Evolutionary conservation across 2,113 vertebrate genomes (phyloP).

Genomic region (Mobula birostris): DNA sequence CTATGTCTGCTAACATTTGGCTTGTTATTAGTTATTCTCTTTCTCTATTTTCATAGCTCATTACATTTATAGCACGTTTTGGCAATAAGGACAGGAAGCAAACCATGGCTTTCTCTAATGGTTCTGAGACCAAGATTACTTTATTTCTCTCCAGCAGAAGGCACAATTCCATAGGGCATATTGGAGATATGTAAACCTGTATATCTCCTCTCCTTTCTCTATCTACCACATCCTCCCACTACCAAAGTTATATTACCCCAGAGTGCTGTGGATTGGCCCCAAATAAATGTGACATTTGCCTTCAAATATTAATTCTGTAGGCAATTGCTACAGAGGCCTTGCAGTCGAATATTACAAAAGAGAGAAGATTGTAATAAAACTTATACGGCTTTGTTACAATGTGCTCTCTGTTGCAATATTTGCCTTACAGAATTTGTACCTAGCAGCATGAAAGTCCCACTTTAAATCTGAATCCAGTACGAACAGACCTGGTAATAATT

Average conservation of each 20-base stretch:
- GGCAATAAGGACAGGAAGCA: slow-evolving; percentile 21
- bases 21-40: slow-evolving; percentile 30
- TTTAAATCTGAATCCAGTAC: background rate
- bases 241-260: background rate
- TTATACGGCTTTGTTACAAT: background rate
- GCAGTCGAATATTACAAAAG: too few species aligned
- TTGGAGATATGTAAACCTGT: background rate
- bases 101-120: background rate
- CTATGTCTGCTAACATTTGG: slow-evolving; percentile 34
- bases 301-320: background rate
- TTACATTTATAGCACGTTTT: slow-evolving; percentile 14
- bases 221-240: background rate
- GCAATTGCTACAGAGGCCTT: background rate
- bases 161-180: slow-evolving; percentile 12
- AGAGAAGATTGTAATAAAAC: too few species aligned
- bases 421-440: background rate
- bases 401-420: slow-evolving; percentile 3
- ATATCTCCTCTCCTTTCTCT: background rate
- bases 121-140: background rate
- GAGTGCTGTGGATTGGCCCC: background rate
- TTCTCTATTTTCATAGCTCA: slow-evolving; percentile 27
- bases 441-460: background rate
- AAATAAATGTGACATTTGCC: background rate
- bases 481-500: background rate
- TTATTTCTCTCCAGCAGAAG: slow-evolving; percentile 27